phyloP scores from a whole-genome alignment of 2,888 invertebrate species.

The Drosophila quasianomalipes region DNA sequence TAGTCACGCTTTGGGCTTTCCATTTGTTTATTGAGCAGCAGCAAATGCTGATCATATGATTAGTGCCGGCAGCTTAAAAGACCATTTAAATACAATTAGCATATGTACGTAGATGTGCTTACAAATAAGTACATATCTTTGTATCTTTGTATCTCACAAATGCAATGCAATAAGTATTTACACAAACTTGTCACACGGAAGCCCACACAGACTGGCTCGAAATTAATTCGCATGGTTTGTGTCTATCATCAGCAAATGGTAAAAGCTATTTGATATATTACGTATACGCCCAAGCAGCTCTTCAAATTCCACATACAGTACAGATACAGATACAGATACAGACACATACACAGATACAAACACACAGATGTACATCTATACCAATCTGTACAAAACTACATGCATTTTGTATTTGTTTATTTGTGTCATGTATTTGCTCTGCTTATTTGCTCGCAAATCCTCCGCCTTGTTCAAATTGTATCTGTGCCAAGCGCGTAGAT shows the following conservation, averaged over 20 bases:
- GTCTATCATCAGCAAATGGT: constrained; percentile 42
- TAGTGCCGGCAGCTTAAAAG: not conserved
- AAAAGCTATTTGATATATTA: constrained; percentile 50
- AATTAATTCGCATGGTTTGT: constrained; percentile 45
- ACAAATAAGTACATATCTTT: not conserved
- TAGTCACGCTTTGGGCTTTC: constrained; percentile 4
- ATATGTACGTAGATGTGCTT: not conserved
- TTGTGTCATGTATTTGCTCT: constrained; percentile 16
- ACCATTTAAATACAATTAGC: constrained; percentile 1
- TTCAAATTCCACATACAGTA: constrained; percentile 1
- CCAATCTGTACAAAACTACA: not conserved
- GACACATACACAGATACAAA: not conserved
- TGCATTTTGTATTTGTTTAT: not conserved
- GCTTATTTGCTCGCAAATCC: constrained; percentile 45
- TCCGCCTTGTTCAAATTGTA: constrained; percentile 43
- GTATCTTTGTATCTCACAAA: not conserved
- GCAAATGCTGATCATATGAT: not conserved
- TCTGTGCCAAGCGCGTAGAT: constrained; percentile 51
- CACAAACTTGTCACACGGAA: not conserved
- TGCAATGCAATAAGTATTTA: not conserved
- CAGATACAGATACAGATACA: not conserved
- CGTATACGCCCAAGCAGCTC: constrained; percentile 61
- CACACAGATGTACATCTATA: not conserved
- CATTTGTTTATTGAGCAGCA: not conserved
- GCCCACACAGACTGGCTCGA: not conserved